Base-by-base conservation (phyloP, 1,140 invertebrate genomes). In the Zaprionus africanus region DNA sequence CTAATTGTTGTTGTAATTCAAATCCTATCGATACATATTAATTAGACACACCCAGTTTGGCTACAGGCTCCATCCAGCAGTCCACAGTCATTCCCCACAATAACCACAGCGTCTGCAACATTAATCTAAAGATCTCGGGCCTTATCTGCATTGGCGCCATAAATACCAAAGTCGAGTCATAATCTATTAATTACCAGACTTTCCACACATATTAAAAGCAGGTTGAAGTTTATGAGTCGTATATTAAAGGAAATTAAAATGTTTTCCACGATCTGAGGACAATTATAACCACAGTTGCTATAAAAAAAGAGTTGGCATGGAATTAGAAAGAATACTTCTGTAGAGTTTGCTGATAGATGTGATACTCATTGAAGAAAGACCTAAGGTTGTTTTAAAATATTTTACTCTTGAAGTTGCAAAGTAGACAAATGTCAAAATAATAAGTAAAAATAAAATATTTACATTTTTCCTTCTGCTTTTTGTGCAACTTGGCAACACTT, bases 1-100 rank as follows among this genome's bases (percentile, higher is more conserved):
- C 75, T 90, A 87, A 87, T 87, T 87, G 81, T 88, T 79, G 81
- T 81, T 87, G 84, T 90, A 84, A 87, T 76, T 87, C 81, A 88
- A 88, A 88, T 84, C 74, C 80, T 59, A 88, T 78, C 78, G 84
- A 87, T 87, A 87, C 84, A 87, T 87, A 87, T 87, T 88, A 87
- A 87, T 87, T 87, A 84, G 71, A 66, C 81, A 84, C 84, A 78
- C 84, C 84, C 84, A 75, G 66, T 68, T 58, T 57, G 41, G 7
- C 69, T 19, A 53, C n/a, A 15, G 68, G 76, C 83, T 63, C 63
- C 43, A 9, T 11, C 3, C 22, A 11, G 19, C 9, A n/a, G n/a
- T 51, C 46, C 17, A 7, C 46, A 13, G 19, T 4, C 46, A 49
- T 12, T 12, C 17, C 46, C 46, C 12, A 15, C 38, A 41, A 41